Evolutionary conservation across 2,113 vertebrate species (phyloP), one percentile per base, ranked within the genome.

Genomic region (Euleptes europaea): DNA sequence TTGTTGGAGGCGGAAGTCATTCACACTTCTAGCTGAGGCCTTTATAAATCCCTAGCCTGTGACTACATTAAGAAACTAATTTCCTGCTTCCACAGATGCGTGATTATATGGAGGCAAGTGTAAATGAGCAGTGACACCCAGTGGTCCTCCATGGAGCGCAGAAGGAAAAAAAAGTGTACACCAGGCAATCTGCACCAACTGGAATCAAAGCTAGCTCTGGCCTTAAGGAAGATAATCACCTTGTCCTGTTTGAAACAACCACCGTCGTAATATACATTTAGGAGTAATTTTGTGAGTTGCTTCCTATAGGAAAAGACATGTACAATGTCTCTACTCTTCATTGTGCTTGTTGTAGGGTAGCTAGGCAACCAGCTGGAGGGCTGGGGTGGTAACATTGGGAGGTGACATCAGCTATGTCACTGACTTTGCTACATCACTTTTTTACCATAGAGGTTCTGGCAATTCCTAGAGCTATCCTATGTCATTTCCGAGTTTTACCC

Each of bases 21-120:
- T 77, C 60, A 81, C 73, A 26, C 14, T 88, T 86, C 54, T 66
- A 82, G 4, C 28, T 82, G 47, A 88, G 65, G 71, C 33, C 67
- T 76, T 66, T 17, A n/a, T 70, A 91, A 91, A 90, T 86, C 51
- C 66, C 86, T 28, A 88, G 5, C 26, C 49, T 76, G 40, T 74
- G 42, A 84, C 76, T 83, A 54, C 76, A 76, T 89, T 60, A 75
- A 82, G 54, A 85, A 84, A 82, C 23, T 75, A 78, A 86, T 90
- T 86, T 90, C 71, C 74, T 91, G 23, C 81, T 87, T 74, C 80
- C 65, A 89, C 21, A 74, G 31, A 88, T 84, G 73, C 40, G 54
- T 82, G 71, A 88, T 84, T 84, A 79, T 88, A 86, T 78, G 86
- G 26, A 88, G 1, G 0, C 0, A 92, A 84, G 65, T 35, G 75